Conservation (phyloP, 1,140 invertebrate species). For the Trypoxylus dichotomus region DNA sequence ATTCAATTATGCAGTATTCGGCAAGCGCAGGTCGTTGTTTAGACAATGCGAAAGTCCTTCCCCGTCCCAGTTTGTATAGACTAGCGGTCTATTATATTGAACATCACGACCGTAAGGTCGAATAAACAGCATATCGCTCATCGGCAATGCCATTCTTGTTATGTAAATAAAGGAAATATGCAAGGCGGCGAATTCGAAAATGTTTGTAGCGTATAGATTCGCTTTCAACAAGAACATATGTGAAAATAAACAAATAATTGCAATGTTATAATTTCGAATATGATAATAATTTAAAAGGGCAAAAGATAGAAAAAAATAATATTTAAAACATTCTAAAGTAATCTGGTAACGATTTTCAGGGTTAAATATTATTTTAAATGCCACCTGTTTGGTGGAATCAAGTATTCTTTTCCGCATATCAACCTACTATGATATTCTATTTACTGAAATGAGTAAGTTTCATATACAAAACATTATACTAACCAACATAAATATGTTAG, state of each 20-base stretch:
- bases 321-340: too few species aligned
- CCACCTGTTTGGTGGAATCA: too few species aligned
- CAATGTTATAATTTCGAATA: too few species aligned
- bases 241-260: too few species aligned
- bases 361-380: too few species aligned
- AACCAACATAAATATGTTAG: background rate
- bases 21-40: background rate
- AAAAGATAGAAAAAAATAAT: too few species aligned
- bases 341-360: too few species aligned
- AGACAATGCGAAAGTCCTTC: background rate
- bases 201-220: too few species aligned
- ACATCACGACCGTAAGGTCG: background rate
- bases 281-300: too few species aligned
- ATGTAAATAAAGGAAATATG: constrained; percentile 3
- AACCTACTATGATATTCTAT: background rate
- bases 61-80: background rate
- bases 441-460: background rate
- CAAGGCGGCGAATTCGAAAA: background rate
- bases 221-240: too few species aligned
- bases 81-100: background rate
- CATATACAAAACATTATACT: background rate
- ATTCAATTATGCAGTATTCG: background rate
- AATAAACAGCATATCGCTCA: background rate
- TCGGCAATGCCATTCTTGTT: background rate
- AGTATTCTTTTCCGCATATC: too few species aligned